phyloP scores from a whole-genome alignment of 2,113 vertebrate species.

The Catharus bicknelli region DNA sequence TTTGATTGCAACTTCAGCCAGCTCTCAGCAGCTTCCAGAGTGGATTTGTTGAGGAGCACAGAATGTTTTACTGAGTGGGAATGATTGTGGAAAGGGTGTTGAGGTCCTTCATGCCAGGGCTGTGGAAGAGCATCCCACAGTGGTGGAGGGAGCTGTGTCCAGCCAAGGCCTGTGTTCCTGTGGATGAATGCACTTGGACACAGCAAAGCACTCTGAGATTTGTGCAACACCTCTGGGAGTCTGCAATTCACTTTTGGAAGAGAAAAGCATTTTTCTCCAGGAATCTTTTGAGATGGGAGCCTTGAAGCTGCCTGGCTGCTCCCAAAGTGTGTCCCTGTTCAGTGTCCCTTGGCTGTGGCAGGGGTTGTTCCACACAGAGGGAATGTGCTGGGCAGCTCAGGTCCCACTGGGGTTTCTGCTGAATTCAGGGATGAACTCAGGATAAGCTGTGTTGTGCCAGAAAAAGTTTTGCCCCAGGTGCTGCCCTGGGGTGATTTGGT shows the following conservation, averaged over 20 bases:
- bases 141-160: neutral
- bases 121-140: accelerated
- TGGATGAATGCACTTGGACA: neutral
- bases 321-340: neutral
- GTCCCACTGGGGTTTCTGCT: neutral
- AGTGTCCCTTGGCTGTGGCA: neutral
- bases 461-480: neutral
- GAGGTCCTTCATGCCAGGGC: accelerated
- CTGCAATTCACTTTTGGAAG: neutral
- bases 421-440: neutral
- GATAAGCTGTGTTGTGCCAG: neutral
- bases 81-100: neutral
- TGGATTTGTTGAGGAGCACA: neutral
- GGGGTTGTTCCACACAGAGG: neutral
- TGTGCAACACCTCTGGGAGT: accelerated
- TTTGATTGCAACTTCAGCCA: neutral
- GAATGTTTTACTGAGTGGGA: neutral
- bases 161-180: neutral
- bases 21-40: neutral
- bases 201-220: neutral
- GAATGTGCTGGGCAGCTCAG: neutral
- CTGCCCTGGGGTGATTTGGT: neutral
- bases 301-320: accelerated
- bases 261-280: neutral
- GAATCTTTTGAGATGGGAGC: neutral